Evolutionary conservation across 2,888 invertebrate genomes (phyloP).

Genomic region (Eilema sororculum): DNA sequence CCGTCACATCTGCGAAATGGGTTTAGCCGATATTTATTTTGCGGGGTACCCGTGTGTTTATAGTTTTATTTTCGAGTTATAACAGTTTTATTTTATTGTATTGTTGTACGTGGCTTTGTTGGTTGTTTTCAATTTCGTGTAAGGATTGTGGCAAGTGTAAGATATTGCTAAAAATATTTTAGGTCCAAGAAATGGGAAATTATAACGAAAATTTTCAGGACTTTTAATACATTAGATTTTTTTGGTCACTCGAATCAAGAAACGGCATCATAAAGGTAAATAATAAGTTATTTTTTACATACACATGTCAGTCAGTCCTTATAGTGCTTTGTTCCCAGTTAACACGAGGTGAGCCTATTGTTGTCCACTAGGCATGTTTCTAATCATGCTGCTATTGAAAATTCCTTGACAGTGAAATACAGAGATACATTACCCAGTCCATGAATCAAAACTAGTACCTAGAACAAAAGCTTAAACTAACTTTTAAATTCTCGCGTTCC

Average conservation of each 20-base stretch:
- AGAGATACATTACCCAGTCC: too few relatives aligned
- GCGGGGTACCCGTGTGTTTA: conserved; percentile 44
- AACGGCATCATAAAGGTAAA: too few relatives aligned
- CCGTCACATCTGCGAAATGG: conserved; percentile 52
- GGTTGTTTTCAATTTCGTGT: conserved; percentile 6
- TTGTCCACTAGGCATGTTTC: not conserved
- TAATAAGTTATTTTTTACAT: too few relatives aligned
- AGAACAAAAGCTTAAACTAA: too few relatives aligned
- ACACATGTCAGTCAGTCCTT: too few relatives aligned
- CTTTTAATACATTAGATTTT: not conserved
- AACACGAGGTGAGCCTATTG: too few relatives aligned
- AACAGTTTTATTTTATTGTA: conserved; percentile 16
- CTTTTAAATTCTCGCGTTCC: too few relatives aligned
- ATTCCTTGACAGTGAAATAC: not conserved
- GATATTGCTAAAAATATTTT: not conserved
- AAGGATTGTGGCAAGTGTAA: not conserved
- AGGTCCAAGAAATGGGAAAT: not conserved
- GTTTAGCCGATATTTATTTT: conserved; percentile 42
- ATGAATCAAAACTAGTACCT: too few relatives aligned
- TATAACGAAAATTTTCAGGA: not conserved
- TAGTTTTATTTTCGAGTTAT: conserved; percentile 32
- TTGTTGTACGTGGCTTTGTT: conserved; percentile 12
- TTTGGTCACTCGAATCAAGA: too few relatives aligned
- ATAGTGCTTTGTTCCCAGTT: too few relatives aligned
- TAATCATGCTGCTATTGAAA: not conserved